Evolutionary conservation across 2,113 vertebrate genomes (phyloP), one percentile per base, ranked within the genome.

Genomic region (Pachycephala philippinensis): DNA sequence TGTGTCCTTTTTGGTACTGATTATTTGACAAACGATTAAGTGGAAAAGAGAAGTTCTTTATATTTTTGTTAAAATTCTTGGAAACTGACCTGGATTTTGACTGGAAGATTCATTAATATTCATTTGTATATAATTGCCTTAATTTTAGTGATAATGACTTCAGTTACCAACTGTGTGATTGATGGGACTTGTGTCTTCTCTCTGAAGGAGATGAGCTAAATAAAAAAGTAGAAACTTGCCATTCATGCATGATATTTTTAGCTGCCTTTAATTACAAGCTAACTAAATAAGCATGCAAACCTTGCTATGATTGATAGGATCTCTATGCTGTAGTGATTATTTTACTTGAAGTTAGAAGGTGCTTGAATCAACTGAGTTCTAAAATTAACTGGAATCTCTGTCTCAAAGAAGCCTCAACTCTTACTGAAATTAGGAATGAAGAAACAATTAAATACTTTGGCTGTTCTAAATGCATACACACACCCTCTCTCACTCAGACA

Each of bases 121-220:
- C 97, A 98, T 98, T 98, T 98, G 97, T 98, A 95, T 97, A 97
- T 98, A 98, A 98, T 98, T 98, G 96, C 97, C 97, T 98, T 98
- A 98, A 98, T 98, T 98, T 98, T 97, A 96, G 97, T 96, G 95
- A 98, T 98, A 98, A 98, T 98, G 97, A 98, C 97, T 98, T 98
- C 92, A 98, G 98, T 97, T 98, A 98, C 98, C 97, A 98, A 98
- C 97, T 98, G 98, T 93, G 98, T 98, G 98, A 98, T 98, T 98
- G 98, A 98, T 98, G 97, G 97, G 95, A 96, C 97, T 97, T 96
- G 95, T 97, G 89, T 97, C 97, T 98, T 98, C 95, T 97, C 93
- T 97, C 93, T 97, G 96, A 98, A 98, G 97, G 96, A 98, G 96
- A 97, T 96, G 97, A 98, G 97, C 80, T 96, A 97, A 97, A 98